These are phyloP conservation scores for Andrena trimmerana DNA, from an alignment of 2,888 invertebrate species.

Conservation along the genomic window DNA sequence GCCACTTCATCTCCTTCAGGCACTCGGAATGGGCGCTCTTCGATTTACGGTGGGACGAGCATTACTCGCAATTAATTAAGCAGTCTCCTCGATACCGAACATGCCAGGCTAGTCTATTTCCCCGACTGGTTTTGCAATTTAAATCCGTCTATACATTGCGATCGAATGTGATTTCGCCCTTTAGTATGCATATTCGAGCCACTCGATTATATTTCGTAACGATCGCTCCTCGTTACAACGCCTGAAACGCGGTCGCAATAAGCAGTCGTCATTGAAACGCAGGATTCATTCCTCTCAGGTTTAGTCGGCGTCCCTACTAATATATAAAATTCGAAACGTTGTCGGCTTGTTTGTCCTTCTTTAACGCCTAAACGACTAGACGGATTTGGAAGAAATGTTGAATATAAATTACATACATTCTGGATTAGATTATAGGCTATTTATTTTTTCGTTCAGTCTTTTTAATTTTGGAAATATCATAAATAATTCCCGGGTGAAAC, in stretches of 20 bases:
- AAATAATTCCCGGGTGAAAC: no score
- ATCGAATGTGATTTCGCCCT: background rate
- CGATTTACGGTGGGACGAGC: constrained; percentile 33
- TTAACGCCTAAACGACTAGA: no score
- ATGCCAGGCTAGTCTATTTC: constrained; percentile 41
- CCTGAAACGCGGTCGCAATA: background rate
- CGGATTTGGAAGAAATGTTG: no score
- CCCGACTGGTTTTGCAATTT: constrained; percentile 41
- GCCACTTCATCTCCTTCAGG: constrained; percentile 53
- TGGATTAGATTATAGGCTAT: no score
- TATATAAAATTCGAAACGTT: no score
- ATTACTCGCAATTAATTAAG: constrained; percentile 71
- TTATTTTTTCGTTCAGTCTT: no score
- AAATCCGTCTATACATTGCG: constrained; percentile 14
- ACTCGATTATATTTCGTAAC: background rate
- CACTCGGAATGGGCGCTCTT: constrained; percentile 45
- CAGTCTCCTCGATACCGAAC: constrained; percentile 45
- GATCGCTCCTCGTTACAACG: background rate
- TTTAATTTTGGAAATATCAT: no score
- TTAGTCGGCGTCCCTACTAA: no score
- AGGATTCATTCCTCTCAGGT: background rate
- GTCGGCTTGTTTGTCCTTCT: no score
- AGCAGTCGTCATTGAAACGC: constrained; percentile 5
- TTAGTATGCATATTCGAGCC: constrained; percentile 28
- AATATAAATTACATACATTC: no score